phyloP scores from a whole-genome alignment of 2,888 invertebrate species.

The Patella caerulea region DNA sequence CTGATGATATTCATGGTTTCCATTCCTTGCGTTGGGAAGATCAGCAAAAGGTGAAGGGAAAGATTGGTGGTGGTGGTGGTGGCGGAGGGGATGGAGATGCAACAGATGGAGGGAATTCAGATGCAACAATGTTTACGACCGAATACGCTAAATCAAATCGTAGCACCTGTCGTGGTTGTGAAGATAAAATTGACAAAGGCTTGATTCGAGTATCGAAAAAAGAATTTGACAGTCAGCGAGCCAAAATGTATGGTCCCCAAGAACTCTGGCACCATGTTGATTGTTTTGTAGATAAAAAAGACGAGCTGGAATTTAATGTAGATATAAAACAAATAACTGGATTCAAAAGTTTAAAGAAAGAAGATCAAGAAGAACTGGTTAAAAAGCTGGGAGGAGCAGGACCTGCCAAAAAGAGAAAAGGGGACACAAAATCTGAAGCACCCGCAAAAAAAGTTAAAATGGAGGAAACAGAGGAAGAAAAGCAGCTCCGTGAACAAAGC shows the following conservation, averaged over 20 bases:
- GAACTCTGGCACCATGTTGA: constrained; percentile 92
- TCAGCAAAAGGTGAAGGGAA: constrained; percentile 82
- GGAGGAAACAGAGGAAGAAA: constrained; percentile 64
- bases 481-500: constrained; percentile 78
- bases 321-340: constrained; percentile 80
- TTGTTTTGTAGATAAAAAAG: constrained; percentile 86
- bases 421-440: constrained; percentile 33
- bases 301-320: constrained; percentile 79
- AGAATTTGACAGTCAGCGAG: constrained; percentile 86
- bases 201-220: constrained; percentile 86
- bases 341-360: constrained; percentile 79
- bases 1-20: constrained; percentile 81
- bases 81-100: constrained; percentile 40
- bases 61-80: constrained; percentile 57
- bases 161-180: constrained; percentile 86
- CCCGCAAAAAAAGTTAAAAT: constrained; percentile 59
- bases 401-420: constrained; percentile 56
- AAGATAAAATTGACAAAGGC: constrained; percentile 85
- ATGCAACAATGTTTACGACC: constrained; percentile 73
- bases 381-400: constrained; percentile 61
- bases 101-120: constrained; percentile 28
- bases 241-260: constrained; percentile 85
- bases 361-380: constrained; percentile 70
- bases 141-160: constrained; percentile 90
- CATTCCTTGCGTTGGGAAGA: constrained; percentile 84